Conservation (phyloP, 2,888 invertebrate species). For the Cephalotes varians region DNA sequence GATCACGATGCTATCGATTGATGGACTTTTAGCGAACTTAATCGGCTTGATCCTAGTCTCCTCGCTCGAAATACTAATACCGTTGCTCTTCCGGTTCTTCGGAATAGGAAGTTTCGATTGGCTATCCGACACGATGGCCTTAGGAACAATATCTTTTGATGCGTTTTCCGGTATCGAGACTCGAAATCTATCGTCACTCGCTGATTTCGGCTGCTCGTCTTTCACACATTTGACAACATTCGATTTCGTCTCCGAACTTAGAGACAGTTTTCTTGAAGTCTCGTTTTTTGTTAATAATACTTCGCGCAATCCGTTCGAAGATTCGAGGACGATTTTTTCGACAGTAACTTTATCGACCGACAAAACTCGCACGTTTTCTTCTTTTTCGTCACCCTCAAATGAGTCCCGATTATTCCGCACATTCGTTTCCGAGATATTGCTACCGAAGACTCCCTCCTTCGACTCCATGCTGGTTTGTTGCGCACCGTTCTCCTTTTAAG, state of each 20-base stretch:
- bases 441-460: constrained; percentile 33
- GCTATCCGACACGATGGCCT: not conserved
- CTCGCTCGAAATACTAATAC: constrained; percentile 33
- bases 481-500: constrained; percentile 12
- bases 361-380: constrained; percentile 67
- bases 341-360: constrained; percentile 78
- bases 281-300: constrained; percentile 75
- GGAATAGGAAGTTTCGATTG: constrained; percentile 61
- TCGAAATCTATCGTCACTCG: not conserved
- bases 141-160: not conserved
- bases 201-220: constrained; percentile 16
- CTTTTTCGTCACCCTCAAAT: not conserved
- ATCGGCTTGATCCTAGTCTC: constrained; percentile 73
- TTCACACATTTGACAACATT: not conserved
- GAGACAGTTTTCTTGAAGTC: constrained; percentile 68
- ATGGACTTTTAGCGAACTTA: constrained; percentile 71
- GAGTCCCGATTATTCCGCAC: not conserved
- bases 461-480: constrained; percentile 59
- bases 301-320: constrained; percentile 70
- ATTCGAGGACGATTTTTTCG: constrained; percentile 77
- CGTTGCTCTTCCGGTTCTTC: constrained; percentile 58
- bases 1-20: constrained; percentile 66
- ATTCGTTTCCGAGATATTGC: not conserved
- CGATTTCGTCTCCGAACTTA: constrained; percentile 38
- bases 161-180: constrained; percentile 39